phyloP scores from a whole-genome alignment of 2,113 vertebrate genomes.

The Eulemur rufifrons region DNA sequence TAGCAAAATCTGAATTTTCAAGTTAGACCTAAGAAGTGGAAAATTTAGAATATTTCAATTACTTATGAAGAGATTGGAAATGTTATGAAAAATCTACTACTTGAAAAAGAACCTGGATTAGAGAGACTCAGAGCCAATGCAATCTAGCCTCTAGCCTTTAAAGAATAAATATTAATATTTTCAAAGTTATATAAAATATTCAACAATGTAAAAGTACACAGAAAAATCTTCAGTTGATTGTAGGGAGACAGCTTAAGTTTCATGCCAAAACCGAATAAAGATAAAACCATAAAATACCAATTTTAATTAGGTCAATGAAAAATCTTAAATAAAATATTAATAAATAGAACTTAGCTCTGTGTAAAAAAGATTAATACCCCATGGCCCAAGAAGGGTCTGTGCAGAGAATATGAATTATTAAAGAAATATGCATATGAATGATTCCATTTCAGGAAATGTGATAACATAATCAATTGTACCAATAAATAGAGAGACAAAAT shows the following conservation, averaged over 20 bases:
- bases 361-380: background rate
- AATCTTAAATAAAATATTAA: background rate
- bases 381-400: background rate
- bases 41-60: background rate
- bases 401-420: too few relatives aligned
- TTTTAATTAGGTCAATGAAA: background rate
- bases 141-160: background rate
- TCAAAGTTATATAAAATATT: background rate
- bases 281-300: background rate
- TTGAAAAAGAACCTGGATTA: background rate
- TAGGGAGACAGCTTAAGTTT: background rate
- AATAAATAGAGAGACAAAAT: background rate
- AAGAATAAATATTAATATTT: background rate
- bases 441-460: background rate
- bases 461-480: background rate
- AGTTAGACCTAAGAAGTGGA: background rate
- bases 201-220: background rate
- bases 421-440: too few relatives aligned
- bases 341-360: background rate
- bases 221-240: background rate
- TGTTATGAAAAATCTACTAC: background rate
- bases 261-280: background rate
- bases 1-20: background rate
- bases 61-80: background rate
- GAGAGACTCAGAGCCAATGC: background rate